Base-by-base conservation (phyloP, 2,113 vertebrate species). In the Amphiprion ocellaris region DNA sequence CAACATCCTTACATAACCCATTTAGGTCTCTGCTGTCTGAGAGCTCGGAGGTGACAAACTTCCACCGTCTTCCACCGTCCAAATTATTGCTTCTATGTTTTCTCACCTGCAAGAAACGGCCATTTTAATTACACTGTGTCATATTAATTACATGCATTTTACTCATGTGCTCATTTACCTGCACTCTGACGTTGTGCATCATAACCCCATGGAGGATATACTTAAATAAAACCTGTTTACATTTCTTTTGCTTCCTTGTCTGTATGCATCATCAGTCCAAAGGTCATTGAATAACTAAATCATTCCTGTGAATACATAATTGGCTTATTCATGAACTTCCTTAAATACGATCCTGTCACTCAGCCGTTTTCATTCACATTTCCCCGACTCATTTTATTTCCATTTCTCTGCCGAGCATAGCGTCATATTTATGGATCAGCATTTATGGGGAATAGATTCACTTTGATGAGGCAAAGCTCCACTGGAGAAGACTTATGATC, bases 351-450 rank as follows among this genome's bases (percentile, higher is more conserved):
- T 74, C 46, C 73, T 81, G 84, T 87, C 86, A 83, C 79, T 89
- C 71, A 81, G 14, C 5, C 49, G 11, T 72, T 75, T 86, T 83
- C 72, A 86, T 82, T 91, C 86, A 89, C 39, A 63, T 68, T 65
- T 68, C 39, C 60, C 53, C 19, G 17, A 12, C 74, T 67, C 37
- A 10, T 61, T 68, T 64, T 62, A 60, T 85, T 87, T 69, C 77
- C 59, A 55, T 47, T 49, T 74, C 75, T 80, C 79, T 49, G 16
- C 26, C 7, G 76, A 83, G 76, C 37, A 17, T 3, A 21, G 24
- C 44, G 37, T 82, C 84, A 84, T 91, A 92, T 93, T 92, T 88
- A 52, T 86, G 73, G 90, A 78, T 84, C 80, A 69, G 63, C 86
- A 68, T 90, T 86, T 88, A 77, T 49, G 69, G 47, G 81, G 86